phyloP scores from a whole-genome alignment of 23 tunicate species.

The Ciona savignyi region DNA sequence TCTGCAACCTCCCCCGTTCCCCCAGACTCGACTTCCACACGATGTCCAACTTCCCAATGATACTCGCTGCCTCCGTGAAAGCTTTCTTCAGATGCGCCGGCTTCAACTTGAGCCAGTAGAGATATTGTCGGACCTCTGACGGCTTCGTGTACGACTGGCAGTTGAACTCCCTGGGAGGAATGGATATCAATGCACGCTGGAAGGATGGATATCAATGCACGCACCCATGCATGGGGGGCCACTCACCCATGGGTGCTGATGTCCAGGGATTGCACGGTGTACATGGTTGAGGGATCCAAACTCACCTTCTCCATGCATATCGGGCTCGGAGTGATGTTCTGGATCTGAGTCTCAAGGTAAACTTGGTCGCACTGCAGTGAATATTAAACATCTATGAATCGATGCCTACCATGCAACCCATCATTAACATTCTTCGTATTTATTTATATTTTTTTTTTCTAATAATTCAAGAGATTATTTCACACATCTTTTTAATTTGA shows the following conservation, averaged over 20 bases:
- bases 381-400: not conserved
- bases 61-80: slow-evolving; percentile 45
- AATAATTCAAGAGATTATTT: no score
- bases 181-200: no score
- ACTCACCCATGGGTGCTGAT: not conserved
- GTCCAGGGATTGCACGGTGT: slow-evolving; percentile 44
- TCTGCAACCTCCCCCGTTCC: slow-evolving; percentile 86
- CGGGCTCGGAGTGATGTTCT: slow-evolving; percentile 64
- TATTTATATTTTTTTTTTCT: no score
- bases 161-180: slow-evolving; percentile 37
- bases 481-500: no score
- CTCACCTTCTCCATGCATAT: slow-evolving; percentile 86
- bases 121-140: slow-evolving; percentile 68
- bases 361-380: slow-evolving; percentile 42
- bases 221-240: no score
- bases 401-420: no score
- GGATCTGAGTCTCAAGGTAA: slow-evolving; percentile 89
- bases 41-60: slow-evolving; percentile 85
- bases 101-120: slow-evolving; percentile 55
- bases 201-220: not conserved
- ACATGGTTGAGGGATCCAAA: slow-evolving; percentile 71
- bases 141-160: slow-evolving; percentile 74
- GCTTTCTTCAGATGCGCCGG: slow-evolving; percentile 23
- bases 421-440: no score
- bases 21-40: slow-evolving; percentile 92